A percentile compares a stretch with the other conserved stretches of the same genome.
Conservation (phyloP, 2,888 invertebrate genomes). For the Serripes groenlandicus region DNA sequence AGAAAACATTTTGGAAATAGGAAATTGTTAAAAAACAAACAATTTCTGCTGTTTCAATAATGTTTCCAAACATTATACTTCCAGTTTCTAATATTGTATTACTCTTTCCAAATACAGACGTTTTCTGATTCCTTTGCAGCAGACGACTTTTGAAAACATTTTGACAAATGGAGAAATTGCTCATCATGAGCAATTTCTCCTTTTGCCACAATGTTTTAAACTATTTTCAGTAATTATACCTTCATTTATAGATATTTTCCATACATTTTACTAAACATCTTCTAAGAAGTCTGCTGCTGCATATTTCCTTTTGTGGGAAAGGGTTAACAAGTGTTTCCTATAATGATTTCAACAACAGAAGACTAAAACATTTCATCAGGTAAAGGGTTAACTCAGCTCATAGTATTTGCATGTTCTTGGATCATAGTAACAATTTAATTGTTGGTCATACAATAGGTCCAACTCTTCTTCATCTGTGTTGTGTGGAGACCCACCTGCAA, state of each 20-base stretch:
- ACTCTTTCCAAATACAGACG: background rate
- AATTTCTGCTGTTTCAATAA: background rate
- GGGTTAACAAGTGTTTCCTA: too few relatives aligned
- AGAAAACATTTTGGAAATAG: background rate
- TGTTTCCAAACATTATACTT: background rate
- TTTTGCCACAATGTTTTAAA: background rate
- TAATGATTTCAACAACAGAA: too few relatives aligned
- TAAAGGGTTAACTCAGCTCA: constrained; percentile 81
- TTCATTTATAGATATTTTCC: too few relatives aligned
- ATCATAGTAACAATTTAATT: constrained; percentile 86
- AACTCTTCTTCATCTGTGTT: constrained; percentile 79
- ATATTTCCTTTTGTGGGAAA: too few relatives aligned
- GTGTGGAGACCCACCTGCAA: constrained; percentile 59
- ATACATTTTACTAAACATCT: too few relatives aligned
- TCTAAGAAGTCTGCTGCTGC: too few relatives aligned
- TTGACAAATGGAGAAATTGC: background rate
- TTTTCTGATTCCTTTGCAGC: too few relatives aligned
- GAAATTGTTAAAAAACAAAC: background rate
- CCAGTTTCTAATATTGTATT: background rate
- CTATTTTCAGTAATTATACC: too few relatives aligned
- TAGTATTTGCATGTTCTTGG: constrained; percentile 85
- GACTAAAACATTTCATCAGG: too few relatives aligned
- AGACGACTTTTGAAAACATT: background rate
- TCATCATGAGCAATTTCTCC: background rate
- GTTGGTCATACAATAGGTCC: constrained; percentile 85